These are phyloP conservation scores for Tipula unca DNA, from an alignment of 2,888 invertebrate genomes.

Conservation along the genomic window DNA sequence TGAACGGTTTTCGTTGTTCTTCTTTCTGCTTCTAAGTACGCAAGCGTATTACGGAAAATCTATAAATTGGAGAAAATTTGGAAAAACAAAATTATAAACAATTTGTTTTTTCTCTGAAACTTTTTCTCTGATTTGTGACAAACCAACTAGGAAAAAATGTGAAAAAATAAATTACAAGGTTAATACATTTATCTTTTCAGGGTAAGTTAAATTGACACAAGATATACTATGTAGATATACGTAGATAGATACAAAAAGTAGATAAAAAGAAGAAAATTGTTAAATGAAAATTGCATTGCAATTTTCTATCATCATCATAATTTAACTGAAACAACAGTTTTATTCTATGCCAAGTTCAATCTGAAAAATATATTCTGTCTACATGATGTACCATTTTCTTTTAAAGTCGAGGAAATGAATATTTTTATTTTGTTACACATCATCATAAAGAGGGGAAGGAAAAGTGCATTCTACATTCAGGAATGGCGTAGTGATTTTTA, in stretches of 20 bases:
- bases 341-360: neutral
- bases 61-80: neutral
- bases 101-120: neutral
- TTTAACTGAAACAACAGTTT: neutral
- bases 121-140: neutral
- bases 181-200: neutral
- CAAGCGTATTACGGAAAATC: conserved; percentile 14
- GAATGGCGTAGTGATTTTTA: neutral
- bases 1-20: neutral
- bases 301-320: neutral
- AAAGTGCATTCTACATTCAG: neutral
- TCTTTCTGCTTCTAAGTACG: neutral
- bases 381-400: neutral
- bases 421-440: neutral
- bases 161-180: neutral
- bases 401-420: neutral
- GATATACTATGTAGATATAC: neutral
- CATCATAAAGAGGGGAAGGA: neutral
- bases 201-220: neutral
- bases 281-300: neutral
- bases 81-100: neutral
- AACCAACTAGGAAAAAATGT: neutral
- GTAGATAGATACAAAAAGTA: neutral
- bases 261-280: neutral
- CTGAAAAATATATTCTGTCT: neutral